phyloP scores from a whole-genome alignment of 2,797 vertebrate genomes.

The Iguana delicatissima region DNA sequence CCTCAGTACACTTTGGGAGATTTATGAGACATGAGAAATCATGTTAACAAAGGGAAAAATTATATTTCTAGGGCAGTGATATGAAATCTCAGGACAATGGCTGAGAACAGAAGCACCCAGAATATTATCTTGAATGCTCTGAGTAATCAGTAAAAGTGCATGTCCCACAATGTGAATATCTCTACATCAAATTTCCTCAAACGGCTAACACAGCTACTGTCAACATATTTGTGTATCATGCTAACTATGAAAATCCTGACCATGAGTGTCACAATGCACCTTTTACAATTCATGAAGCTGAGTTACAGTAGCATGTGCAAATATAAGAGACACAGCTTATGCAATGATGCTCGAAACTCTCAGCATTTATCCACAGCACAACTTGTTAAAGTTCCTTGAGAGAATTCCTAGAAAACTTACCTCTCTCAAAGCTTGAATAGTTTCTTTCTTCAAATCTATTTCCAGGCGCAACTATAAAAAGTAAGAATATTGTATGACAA shows the following conservation, averaged over 20 bases:
- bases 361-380: neutral
- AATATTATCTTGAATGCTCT: neutral
- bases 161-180: neutral
- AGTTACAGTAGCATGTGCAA: neutral
- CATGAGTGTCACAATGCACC: too few species aligned
- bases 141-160: too few species aligned
- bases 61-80: too few species aligned
- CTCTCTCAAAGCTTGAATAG: conserved; percentile 64
- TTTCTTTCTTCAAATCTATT: conserved; percentile 67
- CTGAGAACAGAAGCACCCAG: neutral
- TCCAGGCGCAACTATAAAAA: conserved; percentile 15
- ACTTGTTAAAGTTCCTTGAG: neutral
- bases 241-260: neutral
- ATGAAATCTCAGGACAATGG: too few species aligned
- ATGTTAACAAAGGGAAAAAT: too few species aligned
- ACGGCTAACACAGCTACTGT: neutral
- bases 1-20: neutral
- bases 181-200: neutral
- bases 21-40: too few species aligned
- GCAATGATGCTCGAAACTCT: neutral
- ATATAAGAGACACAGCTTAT: neutral
- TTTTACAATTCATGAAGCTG: too few species aligned
- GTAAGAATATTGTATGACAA: neutral
- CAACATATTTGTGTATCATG: neutral
- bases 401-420: conserved; percentile 49